Percentiles rank a stretch among this genome's conserved stretches.
Conservation (phyloP, 1,140 invertebrate species). For the Cydia splendana region DNA sequence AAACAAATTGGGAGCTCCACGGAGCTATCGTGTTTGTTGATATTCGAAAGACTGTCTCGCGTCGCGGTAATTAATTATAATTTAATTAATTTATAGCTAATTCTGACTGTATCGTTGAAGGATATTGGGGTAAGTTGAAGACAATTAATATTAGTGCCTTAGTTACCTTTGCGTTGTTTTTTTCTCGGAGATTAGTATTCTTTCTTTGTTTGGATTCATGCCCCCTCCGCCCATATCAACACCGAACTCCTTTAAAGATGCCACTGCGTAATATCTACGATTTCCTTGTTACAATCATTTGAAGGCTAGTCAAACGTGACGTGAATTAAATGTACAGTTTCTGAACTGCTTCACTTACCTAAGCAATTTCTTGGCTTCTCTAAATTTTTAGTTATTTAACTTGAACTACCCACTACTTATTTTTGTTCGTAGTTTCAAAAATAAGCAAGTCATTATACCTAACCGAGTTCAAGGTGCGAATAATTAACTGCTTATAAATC, state of each 20-base stretch:
- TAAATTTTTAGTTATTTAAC: too few species aligned
- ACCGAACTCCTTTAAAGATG: not conserved
- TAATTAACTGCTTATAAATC: not conserved
- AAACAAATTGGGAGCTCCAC: not conserved
- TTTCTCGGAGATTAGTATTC: not conserved
- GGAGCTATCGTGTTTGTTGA: not conserved
- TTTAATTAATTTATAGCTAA: constrained; percentile 21
- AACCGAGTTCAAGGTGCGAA: not conserved
- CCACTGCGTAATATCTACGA: not conserved
- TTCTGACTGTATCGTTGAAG: not conserved
- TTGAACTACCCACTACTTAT: not conserved
- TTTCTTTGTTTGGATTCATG: constrained; percentile 18
- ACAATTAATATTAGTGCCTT: not conserved
- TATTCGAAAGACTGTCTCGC: not conserved
- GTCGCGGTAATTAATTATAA: constrained; percentile 28
- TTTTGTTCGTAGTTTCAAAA: not conserved
- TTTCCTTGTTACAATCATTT: not conserved
- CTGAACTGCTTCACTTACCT: too few species aligned
- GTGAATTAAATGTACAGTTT: not conserved
- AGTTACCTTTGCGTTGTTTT: not conserved
- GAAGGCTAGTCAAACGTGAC: not conserved
- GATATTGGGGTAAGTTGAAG: not conserved
- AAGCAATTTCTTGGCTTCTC: too few species aligned
- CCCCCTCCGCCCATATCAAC: not conserved
- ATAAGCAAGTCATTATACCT: not conserved